phyloP scores from a whole-genome alignment of 1,140 invertebrate genomes.

The Oscheius sp. region DNA sequence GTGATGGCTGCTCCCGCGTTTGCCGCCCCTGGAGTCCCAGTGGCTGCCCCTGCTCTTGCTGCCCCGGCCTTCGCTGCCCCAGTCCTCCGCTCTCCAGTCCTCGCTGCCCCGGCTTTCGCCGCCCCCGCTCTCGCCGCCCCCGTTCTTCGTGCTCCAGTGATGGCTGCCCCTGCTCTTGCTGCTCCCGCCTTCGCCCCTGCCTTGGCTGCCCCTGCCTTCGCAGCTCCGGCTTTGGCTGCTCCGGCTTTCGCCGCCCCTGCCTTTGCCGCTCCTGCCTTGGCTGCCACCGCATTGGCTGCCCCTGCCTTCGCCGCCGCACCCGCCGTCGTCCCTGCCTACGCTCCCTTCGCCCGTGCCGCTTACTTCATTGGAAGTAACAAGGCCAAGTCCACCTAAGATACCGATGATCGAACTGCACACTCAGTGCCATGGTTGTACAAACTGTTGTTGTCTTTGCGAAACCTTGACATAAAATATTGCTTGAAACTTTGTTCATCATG shows the following conservation, averaged over 20 bases:
- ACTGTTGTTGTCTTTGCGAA: background rate
- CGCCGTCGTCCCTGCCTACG: conserved; percentile 36
- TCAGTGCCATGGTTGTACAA: background rate
- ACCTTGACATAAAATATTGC: conserved; percentile 1
- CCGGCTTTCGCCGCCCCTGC: conserved; percentile 13
- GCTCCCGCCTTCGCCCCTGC: too few species aligned
- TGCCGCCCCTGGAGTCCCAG: background rate
- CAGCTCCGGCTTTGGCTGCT: background rate
- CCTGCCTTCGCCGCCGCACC: conserved; percentile 10
- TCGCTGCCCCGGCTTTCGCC: conserved; percentile 12
- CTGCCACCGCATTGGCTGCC: conserved; percentile 25
- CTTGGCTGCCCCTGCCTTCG: conserved; percentile 6
- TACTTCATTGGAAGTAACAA: conserved; percentile 41
- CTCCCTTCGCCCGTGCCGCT: conserved; percentile 38
- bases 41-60: conserved; percentile 32
- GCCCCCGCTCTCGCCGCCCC: too few species aligned
- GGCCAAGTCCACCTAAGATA: conserved; percentile 10
- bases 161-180: too few species aligned
- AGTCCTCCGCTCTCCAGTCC: conserved; percentile 13
- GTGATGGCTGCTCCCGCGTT: conserved; percentile 24
- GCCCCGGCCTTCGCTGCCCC: conserved; percentile 37
- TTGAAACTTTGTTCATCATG: background rate
- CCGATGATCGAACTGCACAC: too few species aligned
- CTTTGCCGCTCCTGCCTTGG: conserved; percentile 16
- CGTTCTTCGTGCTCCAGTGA: too few species aligned